Percentiles rank a stretch among this genome's conserved stretches.
Conservation (phyloP, 2,888 invertebrate genomes). For the Lumbricus terrestris region DNA sequence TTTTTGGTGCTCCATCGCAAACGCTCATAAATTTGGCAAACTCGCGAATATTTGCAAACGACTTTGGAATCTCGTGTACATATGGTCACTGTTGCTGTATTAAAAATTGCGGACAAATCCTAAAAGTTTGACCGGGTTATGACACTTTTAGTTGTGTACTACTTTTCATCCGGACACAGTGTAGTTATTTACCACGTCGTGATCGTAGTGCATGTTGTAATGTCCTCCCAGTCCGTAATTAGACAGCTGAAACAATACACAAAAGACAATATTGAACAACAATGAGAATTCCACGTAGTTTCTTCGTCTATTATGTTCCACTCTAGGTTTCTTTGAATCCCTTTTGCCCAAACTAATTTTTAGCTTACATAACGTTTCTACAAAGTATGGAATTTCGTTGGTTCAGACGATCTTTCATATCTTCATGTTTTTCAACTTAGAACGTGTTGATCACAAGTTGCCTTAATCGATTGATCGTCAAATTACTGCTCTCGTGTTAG, state of each 20-base stretch:
- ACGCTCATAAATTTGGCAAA: too few species aligned
- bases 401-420: too few species aligned
- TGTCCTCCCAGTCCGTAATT: conserved; percentile 16
- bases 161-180: too few species aligned
- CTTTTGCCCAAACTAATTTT: not conserved
- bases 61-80: too few species aligned
- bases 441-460: not conserved
- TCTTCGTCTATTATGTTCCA: not conserved
- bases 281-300: not conserved
- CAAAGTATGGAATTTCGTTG: too few species aligned
- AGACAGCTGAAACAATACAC: not conserved
- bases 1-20: too few species aligned
- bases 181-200: not conserved
- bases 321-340: not conserved
- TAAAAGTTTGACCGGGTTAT: too few species aligned
- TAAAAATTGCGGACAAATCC: too few species aligned
- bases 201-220: conserved; percentile 7
- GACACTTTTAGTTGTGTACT: too few species aligned
- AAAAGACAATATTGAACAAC: not conserved
- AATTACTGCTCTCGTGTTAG: not conserved
- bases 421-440: not conserved
- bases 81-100: too few species aligned
- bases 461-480: not conserved
- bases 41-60: too few species aligned
- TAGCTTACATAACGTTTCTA: too few species aligned